Base-by-base conservation (phyloP, 2,888 invertebrate genomes). In the Ophion costatus region DNA sequence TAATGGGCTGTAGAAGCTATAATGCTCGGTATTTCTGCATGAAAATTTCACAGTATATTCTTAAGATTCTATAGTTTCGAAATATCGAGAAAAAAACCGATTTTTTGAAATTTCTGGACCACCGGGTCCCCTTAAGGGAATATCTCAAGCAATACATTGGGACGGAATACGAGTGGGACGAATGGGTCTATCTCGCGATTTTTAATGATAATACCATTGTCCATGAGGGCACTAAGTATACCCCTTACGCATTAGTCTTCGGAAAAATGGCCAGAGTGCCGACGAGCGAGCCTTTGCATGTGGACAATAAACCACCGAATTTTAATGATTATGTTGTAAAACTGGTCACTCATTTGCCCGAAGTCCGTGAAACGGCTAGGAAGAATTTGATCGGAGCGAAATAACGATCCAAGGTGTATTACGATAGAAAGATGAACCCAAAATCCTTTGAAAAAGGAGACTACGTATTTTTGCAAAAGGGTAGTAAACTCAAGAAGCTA, bases 281-380 rank as follows among this genome's bases (percentile, higher is more conserved):
- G 33, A 33, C 33, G 33, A 33, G 33, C 33, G n/a, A n/a, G n/a
- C 33, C 33, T 33, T 33, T 33, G 5, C 33, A 5, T 33, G 33
- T 5, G 3, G 33, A 33, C 33, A 33, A 33, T 33, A 5, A 33
- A 33, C 33, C 5, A 5, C 78, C 73, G 7, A 81, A 82, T 2
- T 87, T 84, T n/a, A 14, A 67, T 7, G 75, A 74, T 24, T 87
- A 87, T 66, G 6, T 87, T 6, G 22, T 22, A 0, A 80, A 86
- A 22, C 51, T 84, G 0, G 45, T 78, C 0, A 45, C 59, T 1
- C 67, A 73, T 9, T n/a, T 86, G 3, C 67, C 42, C 2, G 75
- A 67, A n/a, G 11, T 63, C 33, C 33, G 33, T 5, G 33, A 33
- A 3, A 33, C 5, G 33, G 33, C 33, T 33, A 33, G 33, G 5